Conservation (phyloP, 2,113 vertebrate genomes). For the Tupaia tana region DNA sequence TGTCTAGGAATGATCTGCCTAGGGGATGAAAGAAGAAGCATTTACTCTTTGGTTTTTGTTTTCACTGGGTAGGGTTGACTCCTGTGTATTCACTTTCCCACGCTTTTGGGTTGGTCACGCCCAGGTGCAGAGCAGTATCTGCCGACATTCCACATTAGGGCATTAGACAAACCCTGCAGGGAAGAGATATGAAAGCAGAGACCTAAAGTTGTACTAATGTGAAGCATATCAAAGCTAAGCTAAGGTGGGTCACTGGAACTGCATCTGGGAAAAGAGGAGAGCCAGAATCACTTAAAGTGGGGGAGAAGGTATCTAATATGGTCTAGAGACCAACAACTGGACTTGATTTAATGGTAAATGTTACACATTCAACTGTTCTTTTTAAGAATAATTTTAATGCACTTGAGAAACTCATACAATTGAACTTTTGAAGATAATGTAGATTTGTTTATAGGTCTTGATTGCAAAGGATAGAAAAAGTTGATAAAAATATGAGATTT, state of each 20-base stretch:
- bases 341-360: background rate
- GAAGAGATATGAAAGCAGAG: background rate
- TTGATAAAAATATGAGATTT: background rate
- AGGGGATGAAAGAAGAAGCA: slow-evolving; percentile 17
- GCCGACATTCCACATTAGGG: slow-evolving; percentile 21
- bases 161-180: slow-evolving; percentile 47
- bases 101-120: background rate
- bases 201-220: background rate
- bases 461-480: slow-evolving; percentile 17
- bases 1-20: slow-evolving; percentile 45
- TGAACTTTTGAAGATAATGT: background rate
- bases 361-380: background rate
- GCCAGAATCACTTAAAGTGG: background rate
- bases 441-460: slow-evolving; percentile 2
- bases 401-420: background rate
- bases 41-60: slow-evolving; percentile 46
- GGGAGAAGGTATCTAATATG: background rate
- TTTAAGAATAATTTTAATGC: background rate
- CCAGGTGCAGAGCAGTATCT: slow-evolving; percentile 50
- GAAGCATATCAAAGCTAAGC: slow-evolving; percentile 4
- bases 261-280: background rate
- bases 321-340: background rate
- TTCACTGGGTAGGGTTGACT: slow-evolving; percentile 30
- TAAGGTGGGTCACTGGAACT: background rate
- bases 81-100: background rate